Evolutionary conservation across 2,797 vertebrate species (phyloP).

Genomic region (Carapus acus): DNA sequence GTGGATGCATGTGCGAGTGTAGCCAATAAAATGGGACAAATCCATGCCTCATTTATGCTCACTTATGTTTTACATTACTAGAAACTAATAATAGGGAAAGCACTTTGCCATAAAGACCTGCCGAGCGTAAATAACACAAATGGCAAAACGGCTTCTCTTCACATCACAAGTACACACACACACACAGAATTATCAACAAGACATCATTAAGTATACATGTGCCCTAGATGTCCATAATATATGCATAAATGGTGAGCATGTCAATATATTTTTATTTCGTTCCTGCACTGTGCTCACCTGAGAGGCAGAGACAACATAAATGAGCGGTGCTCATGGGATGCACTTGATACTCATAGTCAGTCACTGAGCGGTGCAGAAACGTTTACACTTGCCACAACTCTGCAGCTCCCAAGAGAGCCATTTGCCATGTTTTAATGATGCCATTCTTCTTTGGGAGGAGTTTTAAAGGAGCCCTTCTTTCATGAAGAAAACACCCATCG

Average conservation of each 20-base stretch:
- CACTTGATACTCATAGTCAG: not conserved
- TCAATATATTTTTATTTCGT: no score
- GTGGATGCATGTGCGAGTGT: conserved; percentile 54
- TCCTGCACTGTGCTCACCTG: conserved; percentile 27
- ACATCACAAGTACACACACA: conserved; percentile 65
- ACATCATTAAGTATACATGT: no score
- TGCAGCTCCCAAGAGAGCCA: conserved; percentile 45
- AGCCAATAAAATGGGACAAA: conserved; percentile 89
- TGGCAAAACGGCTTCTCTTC: conserved; percentile 85
- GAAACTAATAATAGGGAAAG: conserved; percentile 89
- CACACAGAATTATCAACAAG: conserved; percentile 5
- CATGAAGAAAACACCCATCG: conserved; percentile 46
- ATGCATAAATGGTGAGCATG: no score
- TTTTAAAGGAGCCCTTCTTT: conserved; percentile 58
- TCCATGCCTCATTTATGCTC: conserved; percentile 91
- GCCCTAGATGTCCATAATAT: no score
- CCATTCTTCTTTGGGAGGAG: conserved; percentile 57
- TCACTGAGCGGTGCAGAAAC: conserved; percentile 12
- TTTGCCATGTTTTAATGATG: conserved; percentile 64
- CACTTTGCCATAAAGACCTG: conserved; percentile 89
- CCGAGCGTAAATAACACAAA: conserved; percentile 93
- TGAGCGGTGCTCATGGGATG: not conserved
- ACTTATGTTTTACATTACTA: conserved; percentile 96
- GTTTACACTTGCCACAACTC: conserved; percentile 34
- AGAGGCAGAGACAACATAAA: conserved; percentile 13